Evolutionary conservation across 2,888 invertebrate genomes (phyloP), one percentile per base, ranked within the genome.

Genomic region (Leptinotarsa tumamoca): DNA sequence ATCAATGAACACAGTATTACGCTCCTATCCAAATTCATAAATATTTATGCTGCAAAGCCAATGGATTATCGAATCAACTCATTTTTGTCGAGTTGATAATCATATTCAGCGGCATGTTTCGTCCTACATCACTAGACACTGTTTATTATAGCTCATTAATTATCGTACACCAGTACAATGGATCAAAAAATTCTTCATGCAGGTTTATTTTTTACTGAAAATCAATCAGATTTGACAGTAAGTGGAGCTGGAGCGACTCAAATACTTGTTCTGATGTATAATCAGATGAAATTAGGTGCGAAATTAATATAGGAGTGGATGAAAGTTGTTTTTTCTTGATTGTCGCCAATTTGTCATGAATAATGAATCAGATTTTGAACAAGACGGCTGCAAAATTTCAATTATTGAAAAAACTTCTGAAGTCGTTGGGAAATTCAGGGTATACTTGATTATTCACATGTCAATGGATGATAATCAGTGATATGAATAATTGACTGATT

Each of bases 21-120:
- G 69, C 51, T 54, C 52, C 69, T 69, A 18, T 80, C 69, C 75
- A 75, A 80, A 80, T 81, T 80, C 56, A 75, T 75, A 71, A 78
- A 78, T 75, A 78, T 75, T 67, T 68, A 75, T 78, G 67, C 58
- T n/a, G 58, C 49, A 43, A 66, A 69, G 75, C 72, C 79, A 51
- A 77, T 78, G 76, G 76, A 77, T 77, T 74, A 78, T 78, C 72
- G 76, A 77, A 61, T 74, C 66, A 73, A 74, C 73, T 69, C 70
- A 73, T 75, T 73, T 78, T 78, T 75, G 73, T 75, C 61, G 78
- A 78, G 80, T 70, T 72, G 74, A 75, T 78, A 78, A 80, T 78
- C 72, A 72, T 79, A 80, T 80, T 78, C 79, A 68, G 61, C 63
- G 73, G 71, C 78, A 79, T 79, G 79, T 76, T 67, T 68, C 76